Evolutionary conservation across 2,797 vertebrate genomes (phyloP), one percentile per base, ranked within the genome.

Genomic region (Pipistrellus pipistrellus): DNA sequence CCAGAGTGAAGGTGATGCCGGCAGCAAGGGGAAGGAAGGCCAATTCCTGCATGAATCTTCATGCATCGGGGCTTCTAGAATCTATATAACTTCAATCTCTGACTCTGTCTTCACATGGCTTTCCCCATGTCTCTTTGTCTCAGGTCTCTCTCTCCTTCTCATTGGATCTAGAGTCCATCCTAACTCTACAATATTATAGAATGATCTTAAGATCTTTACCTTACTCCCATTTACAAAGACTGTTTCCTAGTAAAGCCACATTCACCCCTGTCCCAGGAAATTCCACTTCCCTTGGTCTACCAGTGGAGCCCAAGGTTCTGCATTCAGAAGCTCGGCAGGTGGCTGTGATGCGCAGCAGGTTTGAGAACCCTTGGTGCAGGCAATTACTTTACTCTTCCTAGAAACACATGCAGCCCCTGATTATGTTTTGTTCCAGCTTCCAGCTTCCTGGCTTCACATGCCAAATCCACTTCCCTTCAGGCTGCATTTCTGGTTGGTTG

Each of bases 191-290:
- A n/a, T n/a, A n/a, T n/a, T n/a, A n/a, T n/a, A 68, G 30, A 48
- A 66, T 88, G 66, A 80, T 73, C 41, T 75, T 92, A 57, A 66
- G 53, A 77, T 64, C 14, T 12, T 87, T 84, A 73, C 77, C 93
- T 87, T 84, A 90, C 51, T 87, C 55, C 68, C 11, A 55, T 64
- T 62, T 46, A 25, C 76, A 64, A 64, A 95, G 82, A 71, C 18
- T 73, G 9, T 73, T 81, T 85, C 17, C 32, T 35, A 85, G 25
- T 51, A 23, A 85, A 53, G 68, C 76, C 82, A 85, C 14, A 38
- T 38, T 81, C 59, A 90, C 17, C 1, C 0, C 21, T 57, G 13
- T 20, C 32, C 57, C 51, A 14, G 27, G 20, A 91, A 86, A 66
- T 27, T 23, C 55, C 8, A 35, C 57, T 53, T 69, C 41, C 38